phyloP scores from a whole-genome alignment of 2,113 vertebrate genomes.

The Perca schrenkii region DNA sequence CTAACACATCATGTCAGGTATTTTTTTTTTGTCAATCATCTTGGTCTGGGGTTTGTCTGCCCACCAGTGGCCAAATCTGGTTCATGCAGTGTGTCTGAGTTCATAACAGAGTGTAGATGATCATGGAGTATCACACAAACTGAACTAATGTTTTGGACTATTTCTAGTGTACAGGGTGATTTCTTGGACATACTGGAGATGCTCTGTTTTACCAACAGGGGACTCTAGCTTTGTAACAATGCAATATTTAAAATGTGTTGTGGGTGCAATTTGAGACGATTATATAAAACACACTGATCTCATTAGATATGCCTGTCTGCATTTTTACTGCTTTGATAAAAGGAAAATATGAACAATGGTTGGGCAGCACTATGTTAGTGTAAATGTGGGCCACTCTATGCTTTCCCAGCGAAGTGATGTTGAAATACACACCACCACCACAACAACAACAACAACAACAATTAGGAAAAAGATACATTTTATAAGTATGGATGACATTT shows the following conservation, averaged over 20 bases:
- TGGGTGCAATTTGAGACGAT: neutral
- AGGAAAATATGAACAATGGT: slow-evolving; percentile 10
- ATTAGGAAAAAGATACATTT: slow-evolving; percentile 17
- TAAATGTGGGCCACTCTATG: neutral
- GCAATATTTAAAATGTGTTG: neutral
- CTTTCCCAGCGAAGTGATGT: neutral
- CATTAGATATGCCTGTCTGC: neutral
- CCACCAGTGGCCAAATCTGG: neutral
- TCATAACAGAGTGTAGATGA: neutral
- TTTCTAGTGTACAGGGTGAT: neutral
- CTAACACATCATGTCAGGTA: neutral
- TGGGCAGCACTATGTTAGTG: neutral
- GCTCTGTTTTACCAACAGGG: neutral
- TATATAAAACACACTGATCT: neutral
- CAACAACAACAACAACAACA: neutral
- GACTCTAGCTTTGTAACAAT: neutral
- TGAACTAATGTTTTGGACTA: neutral
- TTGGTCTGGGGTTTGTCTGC: neutral
- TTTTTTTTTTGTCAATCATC: neutral
- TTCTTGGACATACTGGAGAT: neutral
- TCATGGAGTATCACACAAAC: neutral
- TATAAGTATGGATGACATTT: slow-evolving; percentile 25
- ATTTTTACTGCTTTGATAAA: neutral
- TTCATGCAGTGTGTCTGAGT: neutral
- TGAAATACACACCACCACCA: slow-evolving; percentile 23